Evolutionary conservation across 2,113 vertebrate species (phyloP).

Genomic region (Cnemophilus loriae): DNA sequence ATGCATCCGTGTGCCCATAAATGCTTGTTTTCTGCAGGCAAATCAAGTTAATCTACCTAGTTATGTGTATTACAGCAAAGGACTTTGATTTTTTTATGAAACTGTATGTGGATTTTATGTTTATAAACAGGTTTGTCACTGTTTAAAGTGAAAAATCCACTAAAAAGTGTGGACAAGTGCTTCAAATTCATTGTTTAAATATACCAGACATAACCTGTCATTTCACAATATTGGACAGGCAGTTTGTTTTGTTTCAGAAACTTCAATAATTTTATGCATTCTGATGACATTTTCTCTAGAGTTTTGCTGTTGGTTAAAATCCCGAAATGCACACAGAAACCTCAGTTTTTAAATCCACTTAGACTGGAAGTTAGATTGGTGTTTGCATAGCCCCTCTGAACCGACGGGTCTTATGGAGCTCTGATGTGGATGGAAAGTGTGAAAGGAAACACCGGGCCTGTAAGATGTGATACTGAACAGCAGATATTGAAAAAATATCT

Average conservation of each 20-base stretch:
- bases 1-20: background rate
- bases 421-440: slow-evolving; percentile 21
- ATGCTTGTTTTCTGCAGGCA: background rate
- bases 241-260: background rate
- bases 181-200: background rate
- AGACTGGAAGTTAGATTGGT: background rate
- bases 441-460: slow-evolving; percentile 17
- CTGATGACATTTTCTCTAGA: background rate
- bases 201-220: background rate
- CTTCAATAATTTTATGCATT: background rate
- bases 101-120: background rate
- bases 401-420: background rate
- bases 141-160: too few species aligned
- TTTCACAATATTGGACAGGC: background rate
- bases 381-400: background rate
- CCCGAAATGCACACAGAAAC: background rate
- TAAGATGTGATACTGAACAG: background rate
- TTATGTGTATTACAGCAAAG: background rate
- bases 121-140: background rate
- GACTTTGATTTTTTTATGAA: background rate
- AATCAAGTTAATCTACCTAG: background rate
- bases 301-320: background rate
- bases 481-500: slow-evolving; percentile 25
- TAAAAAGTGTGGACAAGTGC: background rate
- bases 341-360: background rate